Percentiles rank a stretch among this genome's conserved stretches.
Evolutionary conservation across 2,888 invertebrate genomes (phyloP).

Genomic region (Megalurothrips usitatus): DNA sequence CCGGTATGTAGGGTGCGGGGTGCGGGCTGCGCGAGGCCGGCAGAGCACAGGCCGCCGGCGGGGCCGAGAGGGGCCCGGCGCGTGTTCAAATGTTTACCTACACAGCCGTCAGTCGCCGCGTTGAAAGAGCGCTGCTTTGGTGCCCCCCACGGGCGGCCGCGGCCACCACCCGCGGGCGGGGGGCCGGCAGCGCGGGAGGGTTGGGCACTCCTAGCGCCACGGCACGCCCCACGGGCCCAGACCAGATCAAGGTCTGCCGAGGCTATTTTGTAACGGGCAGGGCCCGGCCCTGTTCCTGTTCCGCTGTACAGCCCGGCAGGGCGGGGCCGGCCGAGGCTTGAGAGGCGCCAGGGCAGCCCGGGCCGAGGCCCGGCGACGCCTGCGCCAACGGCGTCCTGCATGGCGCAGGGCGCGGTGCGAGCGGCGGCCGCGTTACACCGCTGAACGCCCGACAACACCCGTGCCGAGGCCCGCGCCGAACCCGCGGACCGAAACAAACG

Average conservation of each 20-base stretch:
- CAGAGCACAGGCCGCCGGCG: neutral
- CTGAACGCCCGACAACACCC: too few relatives aligned
- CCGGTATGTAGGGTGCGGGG: too few relatives aligned
- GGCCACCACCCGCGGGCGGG: neutral
- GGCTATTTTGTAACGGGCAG: neutral
- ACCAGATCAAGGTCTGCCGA: constrained; percentile 1
- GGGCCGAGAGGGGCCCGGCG: neutral
- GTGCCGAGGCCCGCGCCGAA: too few relatives aligned
- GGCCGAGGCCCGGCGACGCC: too few relatives aligned
- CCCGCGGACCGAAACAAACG: too few relatives aligned
- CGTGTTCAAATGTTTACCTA: constrained; percentile 21
- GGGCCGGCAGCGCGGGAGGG: neutral
- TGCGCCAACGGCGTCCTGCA: too few relatives aligned
- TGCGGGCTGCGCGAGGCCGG: neutral
- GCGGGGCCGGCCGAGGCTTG: too few relatives aligned
- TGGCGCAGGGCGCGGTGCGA: too few relatives aligned
- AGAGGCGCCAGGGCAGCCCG: neutral
- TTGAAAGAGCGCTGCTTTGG: neutral
- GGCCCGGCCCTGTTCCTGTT: neutral
- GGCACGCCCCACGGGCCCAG: neutral
- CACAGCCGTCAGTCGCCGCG: constrained; percentile 8
- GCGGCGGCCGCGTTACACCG: too few relatives aligned
- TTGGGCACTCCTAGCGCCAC: neutral
- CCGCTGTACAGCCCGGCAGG: neutral
- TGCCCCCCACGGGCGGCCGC: neutral